Evolutionary conservation across 2,888 invertebrate genomes (phyloP).

Genomic region (Hedya salicella): DNA sequence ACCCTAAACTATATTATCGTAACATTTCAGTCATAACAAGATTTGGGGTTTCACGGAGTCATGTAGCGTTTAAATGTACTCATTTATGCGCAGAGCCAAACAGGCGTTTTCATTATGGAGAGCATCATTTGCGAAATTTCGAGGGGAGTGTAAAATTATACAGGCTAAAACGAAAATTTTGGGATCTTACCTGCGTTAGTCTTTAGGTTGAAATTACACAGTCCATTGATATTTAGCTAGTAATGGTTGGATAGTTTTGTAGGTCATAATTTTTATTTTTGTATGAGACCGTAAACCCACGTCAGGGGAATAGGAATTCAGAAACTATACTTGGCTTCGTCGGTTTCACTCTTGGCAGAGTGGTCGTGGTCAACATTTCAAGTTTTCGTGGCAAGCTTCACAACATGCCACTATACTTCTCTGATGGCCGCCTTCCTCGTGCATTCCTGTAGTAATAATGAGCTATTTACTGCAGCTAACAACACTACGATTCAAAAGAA

Average conservation of each 20-base stretch:
- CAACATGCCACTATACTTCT: too few species aligned
- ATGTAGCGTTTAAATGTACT: not conserved
- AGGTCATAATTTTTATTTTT: too few species aligned
- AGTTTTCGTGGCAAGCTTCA: too few species aligned
- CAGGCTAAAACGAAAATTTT: not conserved
- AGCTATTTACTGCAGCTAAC: too few species aligned
- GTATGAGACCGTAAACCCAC: too few species aligned
- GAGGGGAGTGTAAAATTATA: not conserved
- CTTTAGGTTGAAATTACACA: not conserved
- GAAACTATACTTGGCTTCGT: too few species aligned
- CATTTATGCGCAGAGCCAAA: not conserved
- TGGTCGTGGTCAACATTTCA: too few species aligned
- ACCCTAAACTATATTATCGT: not conserved
- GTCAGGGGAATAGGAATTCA: too few species aligned
- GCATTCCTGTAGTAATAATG: too few species aligned
- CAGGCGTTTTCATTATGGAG: conserved; percentile 1
- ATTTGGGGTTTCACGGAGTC: not conserved
- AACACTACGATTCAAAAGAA: too few species aligned
- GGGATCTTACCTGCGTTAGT: not conserved
- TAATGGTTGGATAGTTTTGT: not conserved
- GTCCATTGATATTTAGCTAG: not conserved
- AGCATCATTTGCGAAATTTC: conserved; percentile 3
- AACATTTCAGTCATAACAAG: not conserved
- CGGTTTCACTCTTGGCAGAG: too few species aligned
- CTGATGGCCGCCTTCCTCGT: too few species aligned